phyloP scores from a whole-genome alignment of 2,888 invertebrate species.

The Sesia apiformis region DNA sequence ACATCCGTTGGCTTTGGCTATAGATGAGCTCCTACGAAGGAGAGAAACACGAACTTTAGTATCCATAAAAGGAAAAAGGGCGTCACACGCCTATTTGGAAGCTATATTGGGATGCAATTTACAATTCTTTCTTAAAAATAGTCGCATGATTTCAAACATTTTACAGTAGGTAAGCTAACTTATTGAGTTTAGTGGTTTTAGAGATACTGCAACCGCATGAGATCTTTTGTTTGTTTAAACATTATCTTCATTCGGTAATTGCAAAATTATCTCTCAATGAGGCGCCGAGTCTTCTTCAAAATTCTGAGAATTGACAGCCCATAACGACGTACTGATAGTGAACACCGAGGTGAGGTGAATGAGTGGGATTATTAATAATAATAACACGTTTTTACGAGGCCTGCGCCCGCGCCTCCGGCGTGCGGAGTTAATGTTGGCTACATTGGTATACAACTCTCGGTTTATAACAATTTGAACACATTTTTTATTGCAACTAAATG shows the following conservation, averaged over 20 bases:
- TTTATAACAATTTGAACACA: neutral
- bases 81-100: constrained; percentile 33
- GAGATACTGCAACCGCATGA: too few species aligned
- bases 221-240: neutral
- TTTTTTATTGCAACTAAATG: neutral
- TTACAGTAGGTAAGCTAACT: neutral
- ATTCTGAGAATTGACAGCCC: constrained; percentile 24
- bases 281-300: neutral
- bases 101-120: neutral
- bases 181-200: too few species aligned
- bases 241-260: neutral
- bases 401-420: constrained; percentile 59
- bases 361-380: constrained; percentile 66
- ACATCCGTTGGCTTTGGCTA: constrained; percentile 75
- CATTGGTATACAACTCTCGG: constrained; percentile 36
- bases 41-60: constrained; percentile 70
- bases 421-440: constrained; percentile 29
- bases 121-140: neutral
- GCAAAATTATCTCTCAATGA: neutral
- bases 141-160: neutral
- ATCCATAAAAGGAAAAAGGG: constrained; percentile 29
- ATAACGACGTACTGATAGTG: constrained; percentile 17
- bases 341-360: constrained; percentile 31
- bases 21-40: constrained; percentile 75
- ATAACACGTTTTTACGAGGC: constrained; percentile 59